Evolutionary conservation across 2,888 invertebrate species (phyloP).

Genomic region (Epirrhoe tristata): DNA sequence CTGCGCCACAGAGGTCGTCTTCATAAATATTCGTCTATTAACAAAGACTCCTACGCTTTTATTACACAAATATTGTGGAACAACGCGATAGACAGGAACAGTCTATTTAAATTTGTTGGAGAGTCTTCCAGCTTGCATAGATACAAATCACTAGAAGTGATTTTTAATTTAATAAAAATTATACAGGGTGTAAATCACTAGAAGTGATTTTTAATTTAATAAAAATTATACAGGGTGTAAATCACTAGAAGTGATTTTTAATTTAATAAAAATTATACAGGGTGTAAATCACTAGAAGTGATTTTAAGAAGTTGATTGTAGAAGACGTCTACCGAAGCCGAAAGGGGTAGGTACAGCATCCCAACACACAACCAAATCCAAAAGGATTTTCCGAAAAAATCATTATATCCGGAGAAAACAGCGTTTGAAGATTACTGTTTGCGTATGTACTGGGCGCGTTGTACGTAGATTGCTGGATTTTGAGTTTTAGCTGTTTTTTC

Average conservation of each 20-base stretch:
- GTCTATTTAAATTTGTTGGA: conserved; percentile 59
- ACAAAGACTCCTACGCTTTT: neutral
- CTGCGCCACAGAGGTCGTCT: too few relatives aligned
- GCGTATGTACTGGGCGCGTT: too few relatives aligned
- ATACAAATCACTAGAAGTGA: conserved; percentile 8
- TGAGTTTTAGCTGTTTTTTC: too few relatives aligned
- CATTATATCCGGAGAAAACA: too few relatives aligned
- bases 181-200: neutral
- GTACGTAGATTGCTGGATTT: too few relatives aligned
- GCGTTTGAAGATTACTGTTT: too few relatives aligned
- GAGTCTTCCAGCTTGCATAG: conserved; percentile 39
- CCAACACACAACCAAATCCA: too few relatives aligned
- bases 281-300: conserved; percentile 2
- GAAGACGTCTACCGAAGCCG: too few relatives aligned
- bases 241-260: conserved; percentile 2
- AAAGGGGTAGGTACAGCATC: too few relatives aligned
- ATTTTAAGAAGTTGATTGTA: too few relatives aligned
- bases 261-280: too few relatives aligned
- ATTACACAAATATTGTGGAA: conserved; percentile 37
- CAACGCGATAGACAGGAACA: conserved; percentile 56
- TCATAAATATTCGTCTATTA: neutral
- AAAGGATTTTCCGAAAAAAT: too few relatives aligned
- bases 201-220: neutral
- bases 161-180: neutral
- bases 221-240: neutral